These are phyloP conservation scores for Cheirogaleus major DNA, from an alignment of 2,797 vertebrate genomes.

Conservation along the genomic window DNA sequence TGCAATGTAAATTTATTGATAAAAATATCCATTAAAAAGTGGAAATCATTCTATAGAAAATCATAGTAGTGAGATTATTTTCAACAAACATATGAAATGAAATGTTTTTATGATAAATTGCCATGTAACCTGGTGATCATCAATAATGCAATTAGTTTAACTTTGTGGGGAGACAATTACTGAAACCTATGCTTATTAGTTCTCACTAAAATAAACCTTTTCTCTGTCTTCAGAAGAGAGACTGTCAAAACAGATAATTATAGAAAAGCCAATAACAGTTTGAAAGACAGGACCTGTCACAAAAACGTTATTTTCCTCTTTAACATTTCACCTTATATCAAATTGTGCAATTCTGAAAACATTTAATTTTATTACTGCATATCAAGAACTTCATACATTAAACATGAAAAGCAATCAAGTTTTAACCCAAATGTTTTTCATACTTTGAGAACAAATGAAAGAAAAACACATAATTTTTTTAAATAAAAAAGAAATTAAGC, in stretches of 20 bases:
- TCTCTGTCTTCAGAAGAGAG: constrained; percentile 63
- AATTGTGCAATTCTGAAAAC: constrained; percentile 75
- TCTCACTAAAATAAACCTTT: constrained; percentile 70
- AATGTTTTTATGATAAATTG: constrained; percentile 66
- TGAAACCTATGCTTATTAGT: constrained; percentile 73
- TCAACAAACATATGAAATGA: constrained; percentile 67
- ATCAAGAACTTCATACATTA: constrained; percentile 66
- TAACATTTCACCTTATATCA: constrained; percentile 75
- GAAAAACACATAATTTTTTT: constrained; percentile 11
- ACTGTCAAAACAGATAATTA: constrained; percentile 82
- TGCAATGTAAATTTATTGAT: constrained; percentile 36
- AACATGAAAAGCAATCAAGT: constrained; percentile 66
- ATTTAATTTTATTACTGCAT: constrained; percentile 65
- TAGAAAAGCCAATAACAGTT: constrained; percentile 78
- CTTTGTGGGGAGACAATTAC: constrained; percentile 68
- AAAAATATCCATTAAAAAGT: constrained; percentile 33
- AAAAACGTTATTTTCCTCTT: constrained; percentile 73
- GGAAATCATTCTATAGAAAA: constrained; percentile 66
- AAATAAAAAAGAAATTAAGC: neutral
- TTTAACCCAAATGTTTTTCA: constrained; percentile 70
- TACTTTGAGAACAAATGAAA: constrained; percentile 65
- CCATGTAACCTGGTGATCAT: constrained; percentile 39
- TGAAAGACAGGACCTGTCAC: constrained; percentile 73
- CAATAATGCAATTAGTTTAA: constrained; percentile 73
- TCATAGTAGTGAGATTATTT: constrained; percentile 55